Conservation (phyloP, 1,140 invertebrate species). For the Sitobion miscanthi region DNA sequence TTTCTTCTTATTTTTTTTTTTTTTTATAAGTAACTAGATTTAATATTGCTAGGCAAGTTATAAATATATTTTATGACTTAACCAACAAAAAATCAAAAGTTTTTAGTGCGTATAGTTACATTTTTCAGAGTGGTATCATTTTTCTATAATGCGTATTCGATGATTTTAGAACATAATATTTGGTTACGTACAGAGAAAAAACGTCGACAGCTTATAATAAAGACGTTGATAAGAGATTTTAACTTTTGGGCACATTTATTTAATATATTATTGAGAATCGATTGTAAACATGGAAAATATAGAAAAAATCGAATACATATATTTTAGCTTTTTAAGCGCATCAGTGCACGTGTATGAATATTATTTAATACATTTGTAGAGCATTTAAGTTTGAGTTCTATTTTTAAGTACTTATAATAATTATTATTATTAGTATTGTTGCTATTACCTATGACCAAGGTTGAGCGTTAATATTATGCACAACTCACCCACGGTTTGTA, state of each 20-base stretch:
- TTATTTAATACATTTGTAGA: too few species aligned
- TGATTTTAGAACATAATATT: not conserved
- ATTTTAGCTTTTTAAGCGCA: too few species aligned
- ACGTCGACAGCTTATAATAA: not conserved
- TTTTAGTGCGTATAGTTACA: not conserved
- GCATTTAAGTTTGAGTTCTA: too few species aligned
- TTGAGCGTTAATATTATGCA: too few species aligned
- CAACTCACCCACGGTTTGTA: too few species aligned
- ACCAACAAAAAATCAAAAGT: not conserved
- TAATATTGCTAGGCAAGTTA: not conserved
- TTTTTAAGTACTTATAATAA: too few species aligned
- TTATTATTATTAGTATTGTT: too few species aligned
- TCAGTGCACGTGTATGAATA: too few species aligned
- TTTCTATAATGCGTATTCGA: not conserved
- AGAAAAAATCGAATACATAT: too few species aligned
- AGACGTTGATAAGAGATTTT: not conserved
- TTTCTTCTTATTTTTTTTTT: not conserved
- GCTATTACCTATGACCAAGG: too few species aligned
- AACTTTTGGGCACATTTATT: not conserved
- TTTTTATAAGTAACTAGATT: not conserved
- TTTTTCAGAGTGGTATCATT: not conserved
- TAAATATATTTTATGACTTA: not conserved
- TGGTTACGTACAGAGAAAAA: not conserved
- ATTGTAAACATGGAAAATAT: too few species aligned
- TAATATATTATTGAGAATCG: not conserved